These are phyloP conservation scores for Pseudorasbora parva DNA, from an alignment of 2,113 vertebrate genomes.

Conservation along the genomic window DNA sequence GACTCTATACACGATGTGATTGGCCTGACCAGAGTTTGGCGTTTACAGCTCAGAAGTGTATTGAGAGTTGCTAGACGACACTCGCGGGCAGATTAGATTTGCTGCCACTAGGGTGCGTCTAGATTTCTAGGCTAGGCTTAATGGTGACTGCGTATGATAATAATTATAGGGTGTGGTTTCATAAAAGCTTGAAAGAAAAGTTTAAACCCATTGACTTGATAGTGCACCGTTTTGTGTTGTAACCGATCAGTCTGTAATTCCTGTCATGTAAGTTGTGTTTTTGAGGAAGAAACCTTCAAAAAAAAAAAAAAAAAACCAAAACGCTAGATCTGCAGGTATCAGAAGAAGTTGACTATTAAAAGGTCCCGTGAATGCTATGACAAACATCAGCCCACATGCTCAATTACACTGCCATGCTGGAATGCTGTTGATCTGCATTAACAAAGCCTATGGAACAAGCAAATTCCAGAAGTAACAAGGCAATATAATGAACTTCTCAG, in stretches of 20 bases:
- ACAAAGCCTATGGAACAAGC: conserved; percentile 34
- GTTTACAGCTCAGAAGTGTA: too few species aligned
- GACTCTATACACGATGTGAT: too few species aligned
- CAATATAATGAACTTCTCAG: conserved; percentile 42
- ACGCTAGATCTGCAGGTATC: not conserved
- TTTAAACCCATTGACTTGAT: not conserved
- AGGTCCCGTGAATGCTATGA: conserved; percentile 20
- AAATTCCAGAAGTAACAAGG: conserved; percentile 45
- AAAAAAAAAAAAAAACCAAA: not conserved
- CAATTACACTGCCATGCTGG: conserved; percentile 32
- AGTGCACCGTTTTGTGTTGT: not conserved
- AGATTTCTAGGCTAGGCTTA: not conserved
- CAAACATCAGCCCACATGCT: conserved; percentile 45
- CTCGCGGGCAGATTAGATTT: too few species aligned
- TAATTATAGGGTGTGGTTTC: conserved; percentile 8
- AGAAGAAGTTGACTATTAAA: conserved; percentile 24
- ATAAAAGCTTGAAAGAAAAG: not conserved
- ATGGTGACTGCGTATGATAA: not conserved
- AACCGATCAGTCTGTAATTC: not conserved
- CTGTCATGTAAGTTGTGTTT: not conserved
- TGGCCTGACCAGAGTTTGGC: too few species aligned
- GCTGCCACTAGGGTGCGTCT: too few species aligned
- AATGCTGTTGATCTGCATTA: conserved; percentile 45
- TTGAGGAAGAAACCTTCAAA: not conserved
- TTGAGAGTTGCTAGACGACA: too few species aligned